Percentiles rank a stretch among this genome's conserved stretches.
Evolutionary conservation across 2,888 invertebrate species (phyloP).

Genomic region (Saturnia pavonia): DNA sequence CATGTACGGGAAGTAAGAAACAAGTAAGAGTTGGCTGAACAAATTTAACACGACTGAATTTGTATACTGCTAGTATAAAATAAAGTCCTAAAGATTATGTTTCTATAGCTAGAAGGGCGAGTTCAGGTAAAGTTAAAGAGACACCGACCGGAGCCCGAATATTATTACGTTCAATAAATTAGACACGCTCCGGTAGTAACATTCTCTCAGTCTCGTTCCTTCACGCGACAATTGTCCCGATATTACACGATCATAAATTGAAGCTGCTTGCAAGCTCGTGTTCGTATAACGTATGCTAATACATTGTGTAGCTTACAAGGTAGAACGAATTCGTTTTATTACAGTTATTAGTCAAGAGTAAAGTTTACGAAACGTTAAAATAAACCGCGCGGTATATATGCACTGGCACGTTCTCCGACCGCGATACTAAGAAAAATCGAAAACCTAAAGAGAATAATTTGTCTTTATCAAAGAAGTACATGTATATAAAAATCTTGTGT

Average conservation of each 20-base stretch:
- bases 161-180: slow-evolving; percentile 75
- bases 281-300: slow-evolving; percentile 54
- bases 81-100: slow-evolving; percentile 69
- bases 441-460: slow-evolving; percentile 32
- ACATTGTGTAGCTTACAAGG: slow-evolving; percentile 46
- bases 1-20: too few species aligned
- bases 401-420: not conserved
- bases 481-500: too few species aligned
- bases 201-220: slow-evolving; percentile 61
- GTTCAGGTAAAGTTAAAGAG: slow-evolving; percentile 44
- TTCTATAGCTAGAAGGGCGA: slow-evolving; percentile 52
- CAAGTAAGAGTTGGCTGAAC: too few species aligned
- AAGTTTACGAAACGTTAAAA: slow-evolving; percentile 31
- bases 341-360: slow-evolving; percentile 42
- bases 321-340: slow-evolving; percentile 51
- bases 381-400: slow-evolving; percentile 29
- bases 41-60: too few species aligned
- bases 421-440: slow-evolving; percentile 61
- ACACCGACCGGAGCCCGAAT: slow-evolving; percentile 52
- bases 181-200: slow-evolving; percentile 52
- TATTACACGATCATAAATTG: slow-evolving; percentile 73
- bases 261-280: slow-evolving; percentile 34
- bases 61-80: slow-evolving; percentile 32
- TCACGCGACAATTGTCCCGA: slow-evolving; percentile 67
- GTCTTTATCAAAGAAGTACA: not conserved